Evolutionary conservation across 1,140 invertebrate genomes (phyloP).

Genomic region (silkworm (Bombyx mori)): ASM3026992v2 NC_085114.1:4101501-4102000

Average conservation of each 20-base stretch:
- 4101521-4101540: slow-evolving; percentile 41
- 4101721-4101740: slow-evolving; percentile 29
- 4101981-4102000: too few relatives aligned
- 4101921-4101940: too few relatives aligned
- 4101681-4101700: slow-evolving; percentile 41
- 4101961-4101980: too few relatives aligned
- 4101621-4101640: slow-evolving; percentile 16
- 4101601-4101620: slow-evolving; percentile 32
- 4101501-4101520: slow-evolving; percentile 46
- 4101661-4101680: slow-evolving; percentile 9
- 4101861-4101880: too few relatives aligned
- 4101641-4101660: slow-evolving; percentile 6
- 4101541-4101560: slow-evolving; percentile 44
- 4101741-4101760: slow-evolving; percentile 21
- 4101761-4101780: slow-evolving; percentile 28
- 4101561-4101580: slow-evolving; percentile 48
- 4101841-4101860: too few relatives aligned
- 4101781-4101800: slow-evolving; percentile 31
- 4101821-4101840: slow-evolving; percentile 13
- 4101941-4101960: too few relatives aligned
- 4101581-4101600: slow-evolving; percentile 57
- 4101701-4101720: slow-evolving; percentile 35
- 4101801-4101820: slow-evolving; percentile 30
- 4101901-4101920: too few relatives aligned
- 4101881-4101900: too few relatives aligned